These are phyloP conservation scores for Epinephelus fuscoguttatus DNA, from an alignment of 2,113 vertebrate genomes.

Conservation along the genomic window DNA sequence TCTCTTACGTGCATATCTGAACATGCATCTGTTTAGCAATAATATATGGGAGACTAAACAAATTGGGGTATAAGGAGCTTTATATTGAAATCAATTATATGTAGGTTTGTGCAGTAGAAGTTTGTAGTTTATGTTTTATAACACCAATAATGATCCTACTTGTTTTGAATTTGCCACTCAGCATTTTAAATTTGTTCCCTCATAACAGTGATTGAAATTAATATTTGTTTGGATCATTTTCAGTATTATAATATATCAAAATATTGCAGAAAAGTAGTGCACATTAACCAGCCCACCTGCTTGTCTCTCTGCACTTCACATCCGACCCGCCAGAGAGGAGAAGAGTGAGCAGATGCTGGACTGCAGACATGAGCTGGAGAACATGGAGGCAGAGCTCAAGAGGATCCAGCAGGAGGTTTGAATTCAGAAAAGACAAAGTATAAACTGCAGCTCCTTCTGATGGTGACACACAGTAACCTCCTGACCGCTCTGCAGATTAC, in stretches of 20 bases:
- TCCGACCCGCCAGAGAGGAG: slow-evolving; percentile 88
- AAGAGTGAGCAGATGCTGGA: slow-evolving; percentile 97
- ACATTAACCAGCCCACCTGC: neutral
- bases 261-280: neutral
- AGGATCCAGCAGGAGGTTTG: slow-evolving; percentile 95
- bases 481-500: slow-evolving; percentile 52
- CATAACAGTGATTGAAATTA: too few relatives aligned
- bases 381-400: slow-evolving; percentile 93
- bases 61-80: neutral
- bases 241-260: neutral
- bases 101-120: neutral
- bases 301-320: slow-evolving; percentile 6
- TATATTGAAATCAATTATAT: neutral
- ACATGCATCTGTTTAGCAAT: neutral
- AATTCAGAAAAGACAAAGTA: slow-evolving; percentile 3
- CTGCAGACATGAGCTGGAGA: slow-evolving; percentile 95
- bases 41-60: neutral
- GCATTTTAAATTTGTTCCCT: neutral
- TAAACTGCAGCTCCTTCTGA: slow-evolving; percentile 16
- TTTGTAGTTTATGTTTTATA: neutral
- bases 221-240: neutral
- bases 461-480: slow-evolving; percentile 35
- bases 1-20: slow-evolving; percentile 8
- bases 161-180: neutral
- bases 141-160: neutral